Evolutionary conservation across 2,888 invertebrate genomes (phyloP), one percentile per base, ranked within the genome.

Genomic region (Lycaena phlaeas): DNA sequence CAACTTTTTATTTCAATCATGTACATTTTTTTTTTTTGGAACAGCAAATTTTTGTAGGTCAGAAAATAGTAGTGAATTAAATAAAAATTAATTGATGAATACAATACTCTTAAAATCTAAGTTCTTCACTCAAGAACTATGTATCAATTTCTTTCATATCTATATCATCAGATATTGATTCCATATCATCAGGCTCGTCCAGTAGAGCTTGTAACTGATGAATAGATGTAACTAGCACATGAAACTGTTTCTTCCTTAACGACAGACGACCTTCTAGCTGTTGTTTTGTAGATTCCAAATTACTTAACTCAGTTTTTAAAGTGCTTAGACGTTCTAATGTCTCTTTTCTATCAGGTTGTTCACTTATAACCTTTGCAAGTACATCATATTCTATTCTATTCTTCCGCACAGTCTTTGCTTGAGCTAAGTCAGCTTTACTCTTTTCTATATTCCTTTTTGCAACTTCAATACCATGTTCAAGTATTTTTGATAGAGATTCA

Each of bases 311-410:
- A 11, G 89, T 88, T 60, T 92, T 90, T 9, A 95, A 77, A 9
- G 87, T 87, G 31, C 88, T 86, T 1, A 96, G 78, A 48, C 89
- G 86, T 50, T 91, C 89, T 42, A 87, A 75, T 0, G 93, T 94
- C 49, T 93, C 92, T 57, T 91, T 92, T 52, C 97, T 87, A 60
- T 96, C 95, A 0, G 97, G 96, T 63, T 97, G 95, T 57, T 93
- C 90, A 52, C 91, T 92, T 46, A 97, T 97, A 0, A 96, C 90
- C 68, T 95, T 94, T 0, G 97, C 97, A 27, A 97, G 63, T 7
- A 96, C 91, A 81, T 97, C 96, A 76, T 97, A 97, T 67, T 97
- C 96, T 79, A 93, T 92, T 57, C 94, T 88, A 67, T 97, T 95
- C 64, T 95, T 94, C 9, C 97, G 88, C 15, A 96, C 91, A 51